These are phyloP conservation scores for Apis laboriosa DNA, from an alignment of 1,140 invertebrate species.

Conservation along the genomic window DNA sequence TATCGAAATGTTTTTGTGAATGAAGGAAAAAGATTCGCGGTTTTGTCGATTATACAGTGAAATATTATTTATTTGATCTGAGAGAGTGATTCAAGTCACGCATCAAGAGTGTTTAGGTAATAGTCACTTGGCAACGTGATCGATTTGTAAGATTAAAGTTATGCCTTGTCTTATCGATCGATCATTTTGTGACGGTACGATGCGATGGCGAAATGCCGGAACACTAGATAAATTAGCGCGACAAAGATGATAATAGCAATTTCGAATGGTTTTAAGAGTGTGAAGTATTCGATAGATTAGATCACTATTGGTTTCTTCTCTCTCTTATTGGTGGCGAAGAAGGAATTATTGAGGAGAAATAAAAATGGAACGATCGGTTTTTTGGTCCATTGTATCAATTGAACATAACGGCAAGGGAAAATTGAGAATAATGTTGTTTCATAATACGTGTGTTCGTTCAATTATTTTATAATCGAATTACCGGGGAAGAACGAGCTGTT, in stretches of 20 bases:
- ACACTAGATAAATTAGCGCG: slow-evolving; percentile 6
- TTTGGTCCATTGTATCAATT: not conserved
- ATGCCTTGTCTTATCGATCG: slow-evolving; percentile 37
- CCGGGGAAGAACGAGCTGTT: not conserved
- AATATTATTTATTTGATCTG: slow-evolving; percentile 19
- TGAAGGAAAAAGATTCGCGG: not conserved
- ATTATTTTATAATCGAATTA: slow-evolving; percentile 9
- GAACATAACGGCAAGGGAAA: not conserved
- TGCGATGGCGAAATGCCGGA: slow-evolving; percentile 7
- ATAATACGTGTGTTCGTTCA: not conserved
- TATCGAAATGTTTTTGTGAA: not conserved
- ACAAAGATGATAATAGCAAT: slow-evolving; percentile 8
- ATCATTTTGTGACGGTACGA: slow-evolving; percentile 31
- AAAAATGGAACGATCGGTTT: not conserved
- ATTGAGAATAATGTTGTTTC: not conserved
- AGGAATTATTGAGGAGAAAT: not conserved
- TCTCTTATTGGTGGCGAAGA: too few species aligned
- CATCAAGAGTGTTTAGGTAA: slow-evolving; percentile 62
- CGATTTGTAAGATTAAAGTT: slow-evolving; percentile 46
- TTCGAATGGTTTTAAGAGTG: not conserved
- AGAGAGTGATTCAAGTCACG: not conserved
- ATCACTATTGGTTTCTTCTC: not conserved
- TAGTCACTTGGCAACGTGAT: slow-evolving; percentile 70
- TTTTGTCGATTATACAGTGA: not conserved
- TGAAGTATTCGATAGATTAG: not conserved